Base-by-base conservation (phyloP, 1,140 invertebrate species). In the Coboldia fuscipes region DNA sequence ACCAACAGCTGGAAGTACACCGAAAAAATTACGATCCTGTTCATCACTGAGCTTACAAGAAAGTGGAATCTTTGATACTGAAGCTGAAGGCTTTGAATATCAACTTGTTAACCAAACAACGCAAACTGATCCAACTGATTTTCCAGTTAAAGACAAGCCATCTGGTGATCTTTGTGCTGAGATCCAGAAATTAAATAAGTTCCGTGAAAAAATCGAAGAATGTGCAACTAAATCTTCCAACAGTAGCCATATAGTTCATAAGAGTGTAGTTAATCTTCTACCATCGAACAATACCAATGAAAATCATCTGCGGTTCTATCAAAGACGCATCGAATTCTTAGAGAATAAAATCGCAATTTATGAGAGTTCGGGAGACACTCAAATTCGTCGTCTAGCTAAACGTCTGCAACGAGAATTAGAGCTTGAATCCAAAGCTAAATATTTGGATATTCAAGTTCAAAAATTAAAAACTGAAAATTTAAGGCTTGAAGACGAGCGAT, bases 1-100 rank as follows among this genome's bases (percentile, higher is more conserved):
- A 23, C 22, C 6, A 23, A 23, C 22, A 7, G 6, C 12, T 23
- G 6, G 22, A 12, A 12, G 6, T 23, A 29, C 27, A 6, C 27
- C 27, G 14, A 29, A 29, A 29, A 29, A 29, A 13, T 9, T 4
- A 6, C 27, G 27, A 9, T 29, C 8, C 14, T 15, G 4, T 10
- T 29, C 27, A 13, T n/a, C 27, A 13, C 14, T 29, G 28, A 52
- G 56, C 35, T 46, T 73, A 15, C 70, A 70, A 46, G 70, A 73
- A 41, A 71, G 68, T 41, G 70, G 70, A 18, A 70, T 73, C 36
- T 73, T 72, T 42, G 70, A 72, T 42, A 58, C 50, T 12, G 50
- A 54, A 16, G 60, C 62, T 43, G 56, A 57, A 37, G 58, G 57
- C 27, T n/a, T 29, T 23, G 12, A 33, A 6, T 12, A 15, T 33